Conservation (phyloP, 2,888 invertebrate species). For the Protodeltote pygarga region DNA sequence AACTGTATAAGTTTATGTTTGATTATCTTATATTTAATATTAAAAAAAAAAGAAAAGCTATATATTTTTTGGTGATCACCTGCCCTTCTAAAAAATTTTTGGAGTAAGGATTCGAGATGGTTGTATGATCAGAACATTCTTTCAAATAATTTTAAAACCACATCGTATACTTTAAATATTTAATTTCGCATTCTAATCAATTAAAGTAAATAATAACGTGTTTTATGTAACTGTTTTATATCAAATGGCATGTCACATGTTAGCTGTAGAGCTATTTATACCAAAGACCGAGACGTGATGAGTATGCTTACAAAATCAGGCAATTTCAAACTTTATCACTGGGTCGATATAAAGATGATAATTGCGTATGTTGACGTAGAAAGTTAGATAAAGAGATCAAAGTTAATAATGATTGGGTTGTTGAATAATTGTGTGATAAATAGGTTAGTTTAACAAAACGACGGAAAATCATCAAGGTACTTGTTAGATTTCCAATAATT, state of each 20-base stretch:
- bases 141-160: not conserved
- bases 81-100: no score
- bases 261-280: constrained; percentile 48
- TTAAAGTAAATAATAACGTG: constrained; percentile 49
- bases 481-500: no score
- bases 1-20: no score
- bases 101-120: no score
- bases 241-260: constrained; percentile 49
- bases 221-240: constrained; percentile 41
- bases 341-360: constrained; percentile 1
- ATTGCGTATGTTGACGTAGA: constrained; percentile 18
- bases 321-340: constrained; percentile 26
- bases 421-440: constrained; percentile 27
- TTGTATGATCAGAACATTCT: no score
- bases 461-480: not conserved
- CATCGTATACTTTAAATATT: constrained; percentile 23
- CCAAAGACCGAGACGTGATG: constrained; percentile 22
- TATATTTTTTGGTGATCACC: no score
- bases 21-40: no score
- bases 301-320: constrained; percentile 19
- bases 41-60: no score
- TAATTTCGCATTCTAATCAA: constrained; percentile 40
- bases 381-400: constrained; percentile 47
- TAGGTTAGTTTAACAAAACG: constrained; percentile 8
- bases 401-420: constrained; percentile 35